phyloP scores from a whole-genome alignment of 1,140 invertebrate genomes.

The Cotesia vestalis region DNA sequence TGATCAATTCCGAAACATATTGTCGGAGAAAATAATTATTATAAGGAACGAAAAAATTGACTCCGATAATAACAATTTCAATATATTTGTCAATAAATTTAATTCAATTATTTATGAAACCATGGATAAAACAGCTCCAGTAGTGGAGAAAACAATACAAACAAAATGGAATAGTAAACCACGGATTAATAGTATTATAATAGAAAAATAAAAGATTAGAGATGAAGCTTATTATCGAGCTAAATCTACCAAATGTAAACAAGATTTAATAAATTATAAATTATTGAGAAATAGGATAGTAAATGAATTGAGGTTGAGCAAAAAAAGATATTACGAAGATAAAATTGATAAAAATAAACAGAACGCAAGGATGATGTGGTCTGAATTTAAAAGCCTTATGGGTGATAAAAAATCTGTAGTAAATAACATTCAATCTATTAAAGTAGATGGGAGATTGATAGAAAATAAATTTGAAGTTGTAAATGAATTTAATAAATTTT shows the following conservation, averaged over 20 bases:
- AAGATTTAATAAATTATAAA: background rate
- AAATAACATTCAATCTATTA: background rate
- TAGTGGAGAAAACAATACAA: background rate
- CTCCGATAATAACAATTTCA: too few species aligned
- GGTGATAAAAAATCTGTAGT: background rate
- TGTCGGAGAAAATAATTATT: too few species aligned
- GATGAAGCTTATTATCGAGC: conserved; percentile 4
- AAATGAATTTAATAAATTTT: too few species aligned
- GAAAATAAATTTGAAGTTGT: background rate
- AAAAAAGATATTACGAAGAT: conserved; percentile 17
- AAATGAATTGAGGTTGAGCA: background rate
- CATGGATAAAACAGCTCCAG: too few species aligned
- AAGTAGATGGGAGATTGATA: background rate
- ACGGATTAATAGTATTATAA: background rate
- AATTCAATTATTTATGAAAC: too few species aligned
- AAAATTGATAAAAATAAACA: background rate
- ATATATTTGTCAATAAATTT: too few species aligned
- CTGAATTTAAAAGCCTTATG: background rate
- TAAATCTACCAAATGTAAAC: background rate
- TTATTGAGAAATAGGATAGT: background rate
- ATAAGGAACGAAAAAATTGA: too few species aligned
- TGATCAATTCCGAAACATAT: too few species aligned
- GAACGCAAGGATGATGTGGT: conserved; percentile 1
- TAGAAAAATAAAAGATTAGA: background rate
- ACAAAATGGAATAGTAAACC: conserved; percentile 1